Evolutionary conservation across 2,797 vertebrate species (phyloP).

Genomic region (Iguana delicatissima): DNA sequence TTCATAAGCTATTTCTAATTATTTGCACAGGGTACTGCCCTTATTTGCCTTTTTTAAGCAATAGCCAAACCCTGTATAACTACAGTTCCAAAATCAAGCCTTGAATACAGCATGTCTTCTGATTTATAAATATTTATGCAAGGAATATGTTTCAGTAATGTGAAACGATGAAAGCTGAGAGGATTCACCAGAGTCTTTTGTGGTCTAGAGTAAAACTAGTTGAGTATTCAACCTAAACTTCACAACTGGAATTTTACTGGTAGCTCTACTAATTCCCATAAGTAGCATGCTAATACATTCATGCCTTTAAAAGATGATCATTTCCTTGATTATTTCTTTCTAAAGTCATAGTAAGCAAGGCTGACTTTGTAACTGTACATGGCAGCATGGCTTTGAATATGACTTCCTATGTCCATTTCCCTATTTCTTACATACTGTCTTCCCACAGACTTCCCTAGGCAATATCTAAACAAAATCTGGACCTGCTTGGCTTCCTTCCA

Average conservation of each 20-base stretch:
- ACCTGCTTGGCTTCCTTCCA: no score
- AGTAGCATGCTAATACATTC: background rate
- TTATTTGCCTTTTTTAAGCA: no score
- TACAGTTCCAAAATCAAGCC: background rate
- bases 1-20: background rate
- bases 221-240: background rate
- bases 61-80: background rate
- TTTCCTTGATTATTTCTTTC: background rate
- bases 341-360: accelerated
- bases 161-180: background rate
- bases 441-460: background rate
- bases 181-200: background rate
- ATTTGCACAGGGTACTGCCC: background rate
- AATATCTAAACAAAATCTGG: background rate
- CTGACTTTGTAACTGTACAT: background rate
- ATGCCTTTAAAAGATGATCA: background rate
- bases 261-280: background rate
- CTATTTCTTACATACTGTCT: background rate
- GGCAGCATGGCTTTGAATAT: background rate
- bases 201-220: background rate
- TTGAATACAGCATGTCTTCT: background rate
- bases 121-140: background rate
- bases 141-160: background rate
- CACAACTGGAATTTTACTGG: background rate
- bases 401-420: background rate